Conservation (phyloP, 2,113 vertebrate genomes). For the Ahaetulla prasina region DNA sequence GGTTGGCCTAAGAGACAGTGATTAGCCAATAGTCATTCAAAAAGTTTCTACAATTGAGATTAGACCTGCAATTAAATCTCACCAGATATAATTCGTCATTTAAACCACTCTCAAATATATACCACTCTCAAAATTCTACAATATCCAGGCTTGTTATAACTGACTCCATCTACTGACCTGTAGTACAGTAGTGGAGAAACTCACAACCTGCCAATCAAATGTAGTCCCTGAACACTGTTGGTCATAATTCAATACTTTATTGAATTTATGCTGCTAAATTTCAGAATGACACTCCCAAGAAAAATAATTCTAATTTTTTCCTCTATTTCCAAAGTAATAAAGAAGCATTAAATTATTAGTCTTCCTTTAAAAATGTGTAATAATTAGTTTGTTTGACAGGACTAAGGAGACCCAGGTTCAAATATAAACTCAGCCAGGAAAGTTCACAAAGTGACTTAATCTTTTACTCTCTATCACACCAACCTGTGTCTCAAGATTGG, state of each 20-base stretch:
- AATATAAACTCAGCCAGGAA: not conserved
- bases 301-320: not conserved
- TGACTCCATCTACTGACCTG: not conserved
- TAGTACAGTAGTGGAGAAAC: not conserved
- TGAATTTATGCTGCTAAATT: not conserved
- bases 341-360: not conserved
- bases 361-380: not conserved
- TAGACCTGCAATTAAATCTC: not conserved
- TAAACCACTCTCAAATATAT: not conserved
- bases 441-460: not conserved
- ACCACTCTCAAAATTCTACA: not conserved
- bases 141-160: not conserved
- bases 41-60: not conserved
- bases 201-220: not conserved
- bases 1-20: not conserved
- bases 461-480: not conserved
- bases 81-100: not conserved
- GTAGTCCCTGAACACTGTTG: not conserved
- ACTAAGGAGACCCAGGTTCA: not conserved
- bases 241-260: not conserved
- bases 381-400: not conserved
- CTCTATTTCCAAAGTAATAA: not conserved
- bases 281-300: not conserved
- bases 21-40: not conserved
- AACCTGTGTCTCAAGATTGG: not conserved